Base-by-base conservation (phyloP, 2,113 vertebrate genomes). In the Epinephelus cyanopodus region DNA sequence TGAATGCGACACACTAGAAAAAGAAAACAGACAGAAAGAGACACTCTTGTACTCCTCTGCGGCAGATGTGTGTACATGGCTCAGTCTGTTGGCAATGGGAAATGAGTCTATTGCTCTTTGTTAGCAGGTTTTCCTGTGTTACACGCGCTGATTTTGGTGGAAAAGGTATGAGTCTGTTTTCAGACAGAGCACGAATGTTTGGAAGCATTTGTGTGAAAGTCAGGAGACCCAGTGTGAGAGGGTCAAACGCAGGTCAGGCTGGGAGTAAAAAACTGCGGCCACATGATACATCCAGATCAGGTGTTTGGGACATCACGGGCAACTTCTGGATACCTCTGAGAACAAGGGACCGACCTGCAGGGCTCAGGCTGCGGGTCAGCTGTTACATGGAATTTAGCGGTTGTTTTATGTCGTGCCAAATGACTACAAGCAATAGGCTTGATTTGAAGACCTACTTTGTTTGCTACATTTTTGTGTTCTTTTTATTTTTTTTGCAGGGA, bases 111-210 rank as follows among this genome's bases (percentile, higher is more conserved):
- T 37, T 7, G 33, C 33, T 7, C 7, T 7, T 37, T 37, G 33
- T 37, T 37, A 37, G 33, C 33, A 37, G 33, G 33, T 37, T 37
- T 37, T 37, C 29, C 33, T 37, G 33, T 37, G 33, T 7, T 37
- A 8, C 33, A 37, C 6, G 33, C 33, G 6, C 6, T 37, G 6
- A 37, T 7, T 37, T 37, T 37, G 6, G 6, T 37, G 5, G 33
- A 37, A 37, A 37, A 37, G 33, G 33, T 7, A 37, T 37, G 33
- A 8, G 64, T 88, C 73, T 42, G 63, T 73, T 81, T 87, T 87
- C 65, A 76, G 85, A 90, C 58, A 21, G 57, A 4, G 53, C 86
- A 78, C 90, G 91, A 90, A 93, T 91, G 92, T 91, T 90, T 79
- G 79, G 64, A 85, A 37, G 84, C 64, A 78, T 83, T 75, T 85